Base-by-base conservation (phyloP, 1,140 invertebrate species). In the Andricus grossulariae region DNA sequence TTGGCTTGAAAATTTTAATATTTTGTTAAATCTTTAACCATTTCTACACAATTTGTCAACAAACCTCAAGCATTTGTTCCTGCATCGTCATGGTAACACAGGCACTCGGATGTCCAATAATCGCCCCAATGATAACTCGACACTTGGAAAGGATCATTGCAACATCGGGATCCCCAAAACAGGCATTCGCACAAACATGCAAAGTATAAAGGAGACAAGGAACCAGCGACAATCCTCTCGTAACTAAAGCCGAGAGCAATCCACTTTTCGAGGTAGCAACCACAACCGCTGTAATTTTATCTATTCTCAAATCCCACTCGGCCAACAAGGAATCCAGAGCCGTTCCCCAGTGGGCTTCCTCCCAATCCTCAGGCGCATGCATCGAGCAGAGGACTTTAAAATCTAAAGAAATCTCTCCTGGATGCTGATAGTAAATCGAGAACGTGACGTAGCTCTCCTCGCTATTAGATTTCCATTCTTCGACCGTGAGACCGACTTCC, bases 141-240 rank as follows among this genome's bases (percentile, higher is more conserved):
- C 91, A 92, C 84, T 92, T 93, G 5, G 82, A 75, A 10, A 93
- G 80, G 25, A 92, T 87, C 15, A 21, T 21, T 45, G 84, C 82
- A 18, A 93, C 89, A 55, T 90, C 87, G 32, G 86, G 71, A 81
- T 88, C 88, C 45, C 92, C 87, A 75, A 93, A 93, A 39, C 91
- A 92, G 7, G 86, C 85, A 75, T 91, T 89, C 0, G 90, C 91
- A 74, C 92, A 92, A 12, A 91, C 80, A 86, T 93, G 92, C 12
- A 93, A 80, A 13, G 91, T 91, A 60, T 92, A 84, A 18, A 92
- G 81, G 49, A 93, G 83, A 78, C 93, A 93, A 4, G 92, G 92
- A 10, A 93, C 82, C 8, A 93, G 71, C 16, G 86, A 82, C 10
- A 92, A 85, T 32, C 87, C 87, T 73, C 88, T 87, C 45, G 75